Percentiles rank a stretch among this genome's conserved stretches.
phyloP scores from a whole-genome alignment of 2,113 vertebrate genomes.

The Hippopotamus amphibius region DNA sequence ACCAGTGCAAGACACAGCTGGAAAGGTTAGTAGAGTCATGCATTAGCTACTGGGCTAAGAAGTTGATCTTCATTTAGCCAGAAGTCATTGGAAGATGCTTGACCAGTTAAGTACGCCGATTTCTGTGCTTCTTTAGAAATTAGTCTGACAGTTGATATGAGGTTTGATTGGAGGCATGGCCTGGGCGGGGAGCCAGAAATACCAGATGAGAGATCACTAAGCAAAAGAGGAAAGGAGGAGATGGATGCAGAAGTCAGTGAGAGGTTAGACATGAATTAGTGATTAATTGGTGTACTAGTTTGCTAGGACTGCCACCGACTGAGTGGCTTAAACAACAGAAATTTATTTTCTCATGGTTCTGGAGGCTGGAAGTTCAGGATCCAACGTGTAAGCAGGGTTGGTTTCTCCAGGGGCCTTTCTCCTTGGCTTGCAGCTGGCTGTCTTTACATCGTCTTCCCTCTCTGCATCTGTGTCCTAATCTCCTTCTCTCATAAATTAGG shows the following conservation, averaged over 20 bases:
- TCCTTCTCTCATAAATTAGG: background rate
- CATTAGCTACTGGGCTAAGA: background rate
- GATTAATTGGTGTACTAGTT: background rate
- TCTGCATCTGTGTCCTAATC: background rate
- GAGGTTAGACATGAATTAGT: background rate
- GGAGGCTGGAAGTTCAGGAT: background rate
- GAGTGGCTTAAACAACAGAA: background rate
- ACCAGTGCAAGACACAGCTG: background rate
- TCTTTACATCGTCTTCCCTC: background rate
- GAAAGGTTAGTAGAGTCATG: background rate
- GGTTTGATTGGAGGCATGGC: background rate
- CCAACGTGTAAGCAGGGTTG: too few relatives aligned
- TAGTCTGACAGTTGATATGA: background rate
- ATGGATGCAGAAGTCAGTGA: background rate
- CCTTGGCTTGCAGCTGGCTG: rapidly evolving
- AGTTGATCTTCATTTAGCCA: background rate
- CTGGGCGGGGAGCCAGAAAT: background rate
- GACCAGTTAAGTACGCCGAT: background rate
- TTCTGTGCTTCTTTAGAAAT: background rate
- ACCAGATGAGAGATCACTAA: background rate
- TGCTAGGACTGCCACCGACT: background rate
- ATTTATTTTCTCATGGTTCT: background rate
- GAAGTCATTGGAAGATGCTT: background rate
- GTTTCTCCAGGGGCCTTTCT: background rate
- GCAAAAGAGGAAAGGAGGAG: background rate